Evolutionary conservation across 64 coral and sea anemone genomes (phyloP).

Genomic region (Montipora sp.): DNA sequence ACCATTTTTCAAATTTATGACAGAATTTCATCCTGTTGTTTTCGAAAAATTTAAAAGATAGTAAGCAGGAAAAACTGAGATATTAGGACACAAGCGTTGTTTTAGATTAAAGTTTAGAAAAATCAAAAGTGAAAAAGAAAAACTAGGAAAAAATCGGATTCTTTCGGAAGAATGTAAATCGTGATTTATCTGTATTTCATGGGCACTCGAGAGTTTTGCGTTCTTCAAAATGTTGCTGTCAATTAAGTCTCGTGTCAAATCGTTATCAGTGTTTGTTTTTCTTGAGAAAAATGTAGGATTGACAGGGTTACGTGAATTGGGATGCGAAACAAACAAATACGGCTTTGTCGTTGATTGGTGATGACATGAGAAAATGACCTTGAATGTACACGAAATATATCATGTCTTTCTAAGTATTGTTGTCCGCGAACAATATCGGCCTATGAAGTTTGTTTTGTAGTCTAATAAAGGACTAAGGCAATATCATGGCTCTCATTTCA

Average conservation of each 20-base stretch:
- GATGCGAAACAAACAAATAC: not conserved
- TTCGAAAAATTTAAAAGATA: too few species aligned
- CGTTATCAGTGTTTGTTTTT: not conserved
- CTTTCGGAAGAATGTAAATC: too few species aligned
- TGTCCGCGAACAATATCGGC: not conserved
- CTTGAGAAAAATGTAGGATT: not conserved
- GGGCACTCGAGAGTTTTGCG: not conserved
- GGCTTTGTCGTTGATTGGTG: not conserved
- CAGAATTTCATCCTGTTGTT: too few species aligned
- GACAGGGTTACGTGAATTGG: not conserved
- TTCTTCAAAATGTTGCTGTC: not conserved
- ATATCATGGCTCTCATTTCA: not conserved
- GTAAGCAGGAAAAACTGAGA: too few species aligned
- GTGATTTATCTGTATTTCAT: not conserved
- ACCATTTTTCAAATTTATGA: too few species aligned
- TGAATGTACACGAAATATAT: not conserved
- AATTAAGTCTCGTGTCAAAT: not conserved
- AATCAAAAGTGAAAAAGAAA: too few species aligned
- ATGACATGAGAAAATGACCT: not conserved
- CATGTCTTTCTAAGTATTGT: not conserved
- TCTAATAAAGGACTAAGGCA: not conserved
- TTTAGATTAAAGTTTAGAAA: too few species aligned
- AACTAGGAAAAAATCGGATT: too few species aligned
- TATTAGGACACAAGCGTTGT: too few species aligned
- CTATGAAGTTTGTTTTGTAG: not conserved